Conservation (phyloP, 2,888 invertebrate genomes). For the Sympetrum striolatum region DNA sequence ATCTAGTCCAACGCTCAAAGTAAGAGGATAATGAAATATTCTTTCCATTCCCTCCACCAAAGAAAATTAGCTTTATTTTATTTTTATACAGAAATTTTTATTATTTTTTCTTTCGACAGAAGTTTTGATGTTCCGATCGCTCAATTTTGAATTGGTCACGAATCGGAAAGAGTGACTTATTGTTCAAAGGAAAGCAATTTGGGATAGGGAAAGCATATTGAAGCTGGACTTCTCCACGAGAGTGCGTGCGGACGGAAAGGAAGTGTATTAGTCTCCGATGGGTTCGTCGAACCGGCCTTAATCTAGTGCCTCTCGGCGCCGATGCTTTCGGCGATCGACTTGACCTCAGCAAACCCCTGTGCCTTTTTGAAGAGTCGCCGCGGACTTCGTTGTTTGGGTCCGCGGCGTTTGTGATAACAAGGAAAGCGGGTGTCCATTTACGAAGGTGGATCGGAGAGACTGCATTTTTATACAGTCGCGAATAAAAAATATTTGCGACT, state of each 20-base stretch:
- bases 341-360: not conserved
- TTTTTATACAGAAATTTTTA: not conserved
- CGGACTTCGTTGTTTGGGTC: not conserved
- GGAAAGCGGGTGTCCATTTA: not conserved
- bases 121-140: not conserved
- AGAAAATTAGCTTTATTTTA: not conserved
- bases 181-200: not conserved
- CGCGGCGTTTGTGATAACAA: not conserved
- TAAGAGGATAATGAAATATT: not conserved
- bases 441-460: not conserved
- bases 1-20: slow-evolving; percentile 28
- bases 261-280: not conserved
- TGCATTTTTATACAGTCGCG: not conserved
- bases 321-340: not conserved
- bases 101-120: not conserved
- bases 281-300: not conserved
- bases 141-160: not conserved
- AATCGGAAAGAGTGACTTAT: not conserved
- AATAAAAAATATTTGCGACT: not conserved
- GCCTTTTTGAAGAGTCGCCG: not conserved
- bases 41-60: slow-evolving; percentile 2
- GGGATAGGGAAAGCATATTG: not conserved
- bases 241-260: not conserved
- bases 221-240: not conserved
- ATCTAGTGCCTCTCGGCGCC: not conserved